These are phyloP conservation scores for Thysanoteuthis rhombus DNA, from an alignment of 2,888 invertebrate genomes.

Conservation along the genomic window DNA sequence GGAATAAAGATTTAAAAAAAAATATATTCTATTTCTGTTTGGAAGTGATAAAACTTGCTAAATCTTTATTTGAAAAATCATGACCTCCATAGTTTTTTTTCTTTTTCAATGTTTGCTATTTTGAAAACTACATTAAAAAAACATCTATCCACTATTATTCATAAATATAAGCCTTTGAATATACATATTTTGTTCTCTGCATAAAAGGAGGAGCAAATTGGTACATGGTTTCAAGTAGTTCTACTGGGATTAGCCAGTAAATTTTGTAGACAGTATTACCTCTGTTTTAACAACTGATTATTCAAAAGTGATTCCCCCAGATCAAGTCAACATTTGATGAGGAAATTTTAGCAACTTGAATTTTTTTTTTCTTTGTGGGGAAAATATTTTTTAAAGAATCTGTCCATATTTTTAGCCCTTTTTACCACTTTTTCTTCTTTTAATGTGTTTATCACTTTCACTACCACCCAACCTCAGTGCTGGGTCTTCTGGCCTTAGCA, in stretches of 20 bases:
- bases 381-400: not conserved
- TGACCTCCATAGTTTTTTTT: too few species aligned
- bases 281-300: not conserved
- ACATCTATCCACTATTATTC: not conserved
- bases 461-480: not conserved
- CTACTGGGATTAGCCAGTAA: not conserved
- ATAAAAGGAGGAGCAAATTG: not conserved
- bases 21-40: too few species aligned
- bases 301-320: not conserved
- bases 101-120: too few species aligned
- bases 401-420: not conserved
- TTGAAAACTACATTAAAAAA: too few species aligned
- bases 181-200: not conserved
- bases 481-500: conserved; percentile 12
- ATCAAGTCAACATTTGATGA: not conserved
- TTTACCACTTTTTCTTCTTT: not conserved
- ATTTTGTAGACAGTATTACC: not conserved
- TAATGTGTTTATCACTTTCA: not conserved
- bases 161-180: not conserved
- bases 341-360: too few species aligned
- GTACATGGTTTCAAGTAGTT: not conserved
- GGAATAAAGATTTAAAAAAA: too few species aligned
- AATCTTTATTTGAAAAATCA: too few species aligned
- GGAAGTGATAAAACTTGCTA: too few species aligned
- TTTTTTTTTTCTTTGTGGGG: not conserved